A percentile compares a stretch with the other conserved stretches of the same genome.
Conservation (phyloP, 2,113 vertebrate species). For the Propithecus coquereli region DNA sequence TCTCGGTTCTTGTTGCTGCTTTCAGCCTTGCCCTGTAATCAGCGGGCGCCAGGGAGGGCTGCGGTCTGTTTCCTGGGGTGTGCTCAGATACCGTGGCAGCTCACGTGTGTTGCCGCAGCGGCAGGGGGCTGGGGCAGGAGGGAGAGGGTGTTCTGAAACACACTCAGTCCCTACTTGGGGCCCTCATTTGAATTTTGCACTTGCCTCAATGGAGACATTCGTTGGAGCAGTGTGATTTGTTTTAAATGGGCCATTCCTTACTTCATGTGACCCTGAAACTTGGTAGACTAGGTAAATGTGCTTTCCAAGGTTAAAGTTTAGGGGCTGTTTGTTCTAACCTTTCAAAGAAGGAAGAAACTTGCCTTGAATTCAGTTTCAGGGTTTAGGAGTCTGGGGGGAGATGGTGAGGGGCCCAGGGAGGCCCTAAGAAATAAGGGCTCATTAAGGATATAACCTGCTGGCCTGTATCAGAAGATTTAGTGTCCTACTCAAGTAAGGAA, state of each 20-base stretch:
- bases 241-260: background rate
- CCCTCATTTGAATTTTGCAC: background rate
- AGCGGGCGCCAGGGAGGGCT: constrained; percentile 45
- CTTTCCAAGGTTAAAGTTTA: background rate
- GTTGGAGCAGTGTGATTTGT: background rate
- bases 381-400: background rate
- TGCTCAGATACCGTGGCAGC: constrained; percentile 33
- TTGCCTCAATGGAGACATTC: background rate
- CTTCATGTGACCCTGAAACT: background rate
- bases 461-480: background rate
- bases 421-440: background rate
- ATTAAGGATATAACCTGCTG: background rate
- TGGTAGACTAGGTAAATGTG: too few species aligned
- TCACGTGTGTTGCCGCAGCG: constrained; percentile 22
- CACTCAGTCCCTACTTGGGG: background rate
- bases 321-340: background rate
- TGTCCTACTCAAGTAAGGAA: background rate
- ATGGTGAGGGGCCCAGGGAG: background rate
- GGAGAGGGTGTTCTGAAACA: background rate
- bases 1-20: background rate
- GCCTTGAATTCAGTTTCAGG: background rate
- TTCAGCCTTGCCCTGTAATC: constrained; percentile 32
- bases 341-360: background rate
- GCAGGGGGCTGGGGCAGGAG: background rate
- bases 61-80: background rate